Conservation (phyloP, 2,888 invertebrate species). For the Conomelus anceps region DNA sequence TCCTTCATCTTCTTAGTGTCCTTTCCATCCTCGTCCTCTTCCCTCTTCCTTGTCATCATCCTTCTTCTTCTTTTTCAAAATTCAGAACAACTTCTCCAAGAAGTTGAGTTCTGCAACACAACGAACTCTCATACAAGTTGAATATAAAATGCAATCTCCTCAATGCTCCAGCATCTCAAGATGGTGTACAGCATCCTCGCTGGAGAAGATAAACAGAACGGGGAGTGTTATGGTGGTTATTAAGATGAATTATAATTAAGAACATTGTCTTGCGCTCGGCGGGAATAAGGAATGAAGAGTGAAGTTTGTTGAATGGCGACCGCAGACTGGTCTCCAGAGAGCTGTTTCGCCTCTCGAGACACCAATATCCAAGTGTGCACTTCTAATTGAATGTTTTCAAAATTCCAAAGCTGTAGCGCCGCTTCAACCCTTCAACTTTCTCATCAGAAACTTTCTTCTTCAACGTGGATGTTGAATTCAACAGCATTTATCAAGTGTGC, state of each 20-base stretch:
- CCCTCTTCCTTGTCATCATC: too few relatives aligned
- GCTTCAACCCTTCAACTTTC: constrained; percentile 23
- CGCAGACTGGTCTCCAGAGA: constrained; percentile 25
- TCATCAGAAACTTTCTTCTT: constrained; percentile 27
- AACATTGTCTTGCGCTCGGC: constrained; percentile 24
- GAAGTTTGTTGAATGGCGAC: constrained; percentile 22
- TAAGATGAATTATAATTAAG: constrained; percentile 28
- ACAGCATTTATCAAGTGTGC: too few relatives aligned
- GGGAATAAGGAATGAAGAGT: constrained; percentile 25
- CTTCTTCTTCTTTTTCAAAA: too few relatives aligned
- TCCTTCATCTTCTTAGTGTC: neutral
- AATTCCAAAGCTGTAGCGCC: constrained; percentile 18
- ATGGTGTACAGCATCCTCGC: neutral
- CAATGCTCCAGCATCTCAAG: neutral
- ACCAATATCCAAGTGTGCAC: constrained; percentile 22
- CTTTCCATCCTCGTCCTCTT: too few relatives aligned
- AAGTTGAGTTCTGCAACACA: too few relatives aligned
- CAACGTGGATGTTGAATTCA: neutral
- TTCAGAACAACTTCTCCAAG: neutral
- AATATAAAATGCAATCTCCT: neutral
- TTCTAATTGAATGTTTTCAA: constrained; percentile 33
- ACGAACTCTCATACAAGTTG: too few relatives aligned
- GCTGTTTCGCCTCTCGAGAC: constrained; percentile 21
- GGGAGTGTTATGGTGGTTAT: constrained; percentile 10
- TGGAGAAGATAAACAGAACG: neutral